Percentiles rank a stretch among this genome's conserved stretches.
phyloP scores from a whole-genome alignment of 2,888 invertebrate species.

The Anthoptus insignis region DNA sequence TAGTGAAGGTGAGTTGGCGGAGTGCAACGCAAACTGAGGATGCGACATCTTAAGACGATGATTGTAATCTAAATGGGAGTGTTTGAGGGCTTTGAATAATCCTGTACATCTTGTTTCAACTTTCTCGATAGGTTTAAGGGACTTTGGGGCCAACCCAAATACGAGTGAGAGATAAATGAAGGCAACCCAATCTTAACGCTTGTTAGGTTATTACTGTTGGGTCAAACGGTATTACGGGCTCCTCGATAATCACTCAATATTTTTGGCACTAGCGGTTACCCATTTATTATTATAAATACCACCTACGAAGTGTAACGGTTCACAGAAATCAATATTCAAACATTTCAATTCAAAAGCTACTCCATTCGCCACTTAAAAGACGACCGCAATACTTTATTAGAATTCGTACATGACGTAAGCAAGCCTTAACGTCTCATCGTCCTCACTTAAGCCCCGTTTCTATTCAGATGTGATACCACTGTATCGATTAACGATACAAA shows the following conservation, averaged over 20 bases:
- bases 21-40: constrained; percentile 66
- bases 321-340: constrained; percentile 11
- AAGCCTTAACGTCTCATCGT: constrained; percentile 48
- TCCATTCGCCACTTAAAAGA: constrained; percentile 6
- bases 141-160: no score
- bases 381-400: constrained; percentile 13
- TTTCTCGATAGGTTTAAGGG: no score
- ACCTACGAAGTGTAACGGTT: constrained; percentile 11
- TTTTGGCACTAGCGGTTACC: no score
- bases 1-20: constrained; percentile 57
- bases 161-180: no score
- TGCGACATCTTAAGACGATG: constrained; percentile 51
- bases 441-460: constrained; percentile 63
- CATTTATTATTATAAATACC: no score
- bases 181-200: no score
- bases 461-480: constrained; percentile 63
- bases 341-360: background rate
- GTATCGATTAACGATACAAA: constrained; percentile 74
- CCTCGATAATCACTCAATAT: no score
- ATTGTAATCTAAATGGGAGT: constrained; percentile 60
- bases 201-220: no score
- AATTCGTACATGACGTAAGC: constrained; percentile 41
- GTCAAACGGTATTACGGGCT: no score
- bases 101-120: constrained; percentile 23
- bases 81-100: constrained; percentile 42